Evolutionary conservation across 2,113 vertebrate species (phyloP).

Genomic region (Mobula birostris): DNA sequence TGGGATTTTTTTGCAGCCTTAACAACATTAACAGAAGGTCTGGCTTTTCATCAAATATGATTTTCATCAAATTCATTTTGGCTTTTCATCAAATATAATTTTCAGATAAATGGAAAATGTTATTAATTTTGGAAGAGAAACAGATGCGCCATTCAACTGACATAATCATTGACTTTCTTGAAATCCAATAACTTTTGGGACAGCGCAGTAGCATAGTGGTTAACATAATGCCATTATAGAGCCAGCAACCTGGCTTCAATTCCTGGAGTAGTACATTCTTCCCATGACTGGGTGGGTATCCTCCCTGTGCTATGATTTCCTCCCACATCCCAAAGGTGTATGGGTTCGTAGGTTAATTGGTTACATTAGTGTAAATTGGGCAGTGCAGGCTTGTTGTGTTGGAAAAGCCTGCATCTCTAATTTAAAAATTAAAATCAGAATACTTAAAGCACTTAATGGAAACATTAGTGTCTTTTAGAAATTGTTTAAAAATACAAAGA

Average conservation of each 20-base stretch:
- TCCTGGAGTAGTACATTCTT: no score
- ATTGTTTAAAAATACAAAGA: no score
- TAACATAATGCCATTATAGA: no score
- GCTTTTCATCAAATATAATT: neutral
- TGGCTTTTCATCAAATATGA: neutral
- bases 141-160: no score
- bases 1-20: neutral
- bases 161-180: neutral
- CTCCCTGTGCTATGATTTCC: neutral
- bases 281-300: neutral
- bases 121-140: neutral
- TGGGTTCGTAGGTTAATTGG: no score
- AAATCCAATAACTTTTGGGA: no score
- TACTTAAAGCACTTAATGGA: neutral
- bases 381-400: no score
- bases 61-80: neutral
- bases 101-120: neutral
- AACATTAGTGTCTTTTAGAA: neutral
- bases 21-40: neutral
- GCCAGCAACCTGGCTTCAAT: no score
- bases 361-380: no score
- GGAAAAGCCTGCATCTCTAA: no score
- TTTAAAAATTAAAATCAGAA: neutral
- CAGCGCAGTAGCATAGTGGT: no score
- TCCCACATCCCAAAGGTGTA: no score